Base-by-base conservation (phyloP, 2,113 vertebrate genomes). In the Podilymbus podiceps region DNA sequence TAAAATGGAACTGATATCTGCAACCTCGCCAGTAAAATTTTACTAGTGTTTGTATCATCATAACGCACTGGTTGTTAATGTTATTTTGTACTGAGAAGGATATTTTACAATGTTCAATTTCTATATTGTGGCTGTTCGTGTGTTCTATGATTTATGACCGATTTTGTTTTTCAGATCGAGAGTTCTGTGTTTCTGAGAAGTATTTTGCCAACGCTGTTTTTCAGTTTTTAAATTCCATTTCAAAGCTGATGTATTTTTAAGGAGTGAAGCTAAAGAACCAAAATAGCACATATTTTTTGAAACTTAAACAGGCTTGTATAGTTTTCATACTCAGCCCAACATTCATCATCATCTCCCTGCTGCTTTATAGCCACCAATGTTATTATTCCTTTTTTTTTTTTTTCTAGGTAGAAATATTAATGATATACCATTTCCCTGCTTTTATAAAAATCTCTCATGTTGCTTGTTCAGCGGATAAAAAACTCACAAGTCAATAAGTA, bases 291-390 rank as follows among this genome's bases (percentile, higher is more conserved):
- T 35, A 55, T 44, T 68, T 93, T 88, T 38, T 53, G 21, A 79
- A 94, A 95, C 44, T 58, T 49, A 46, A 50, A 76, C 80, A 79
- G 58, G 69, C 35, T 68, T 80, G 67, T 86, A 23, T 5, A 79
- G 42, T 75, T 92, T 92, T 85, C 84, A 68, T 47, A 16, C 12
- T 3, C 73, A 95, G 68, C 67, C 71, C 31, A 9, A 73, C 94
- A 97, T 96, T 85, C 88, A 88, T 94, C 93, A 89, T 28, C 81
- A 85, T 88, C 75, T 95, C 89, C 91, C 93, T 42, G 71, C 88
- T 93, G 89, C 81, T 94, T 96, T 88, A 63, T 56, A 93, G 50
- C 82, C 82, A 3, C 88, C 46, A 25, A 88, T 56, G 79, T 71
- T 88, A 40, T 94, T 93, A 82, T 90, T 87, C 38, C 60, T 35